phyloP scores from a whole-genome alignment of 2,797 vertebrate genomes.

The Rousettus madagascariensis region DNA sequence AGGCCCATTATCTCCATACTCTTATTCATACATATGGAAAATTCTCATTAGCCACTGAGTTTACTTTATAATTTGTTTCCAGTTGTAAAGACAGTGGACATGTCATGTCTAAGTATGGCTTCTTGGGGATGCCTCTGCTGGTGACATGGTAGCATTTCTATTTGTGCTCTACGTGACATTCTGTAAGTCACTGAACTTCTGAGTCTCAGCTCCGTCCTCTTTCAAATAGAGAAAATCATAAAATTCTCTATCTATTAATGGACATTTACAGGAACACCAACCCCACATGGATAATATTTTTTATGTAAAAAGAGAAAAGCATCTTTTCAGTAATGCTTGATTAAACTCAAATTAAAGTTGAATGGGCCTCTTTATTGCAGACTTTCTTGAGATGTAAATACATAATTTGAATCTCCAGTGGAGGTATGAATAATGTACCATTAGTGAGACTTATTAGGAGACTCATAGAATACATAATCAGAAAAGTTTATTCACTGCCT shows the following conservation, averaged over 20 bases:
- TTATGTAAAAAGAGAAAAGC: not conserved
- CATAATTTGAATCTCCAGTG: not conserved
- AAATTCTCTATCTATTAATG: not conserved
- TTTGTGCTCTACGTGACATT: not conserved
- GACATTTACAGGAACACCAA: not conserved
- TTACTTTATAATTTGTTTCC: too few relatives aligned
- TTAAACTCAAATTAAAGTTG: not conserved
- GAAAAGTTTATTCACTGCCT: not conserved
- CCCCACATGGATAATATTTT: not conserved
- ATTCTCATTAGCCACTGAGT: not conserved
- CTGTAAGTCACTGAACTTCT: not conserved
- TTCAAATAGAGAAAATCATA: not conserved
- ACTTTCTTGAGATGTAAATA: not conserved
- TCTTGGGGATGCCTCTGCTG: too few relatives aligned
- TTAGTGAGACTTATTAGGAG: not conserved
- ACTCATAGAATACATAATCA: not conserved
- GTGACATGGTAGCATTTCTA: not conserved
- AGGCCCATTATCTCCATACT: not conserved
- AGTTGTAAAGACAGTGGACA: too few relatives aligned
- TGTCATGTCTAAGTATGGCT: too few relatives aligned
- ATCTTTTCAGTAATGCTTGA: not conserved
- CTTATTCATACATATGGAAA: constrained; percentile 23
- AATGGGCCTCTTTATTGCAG: not conserved
- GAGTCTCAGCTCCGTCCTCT: not conserved
- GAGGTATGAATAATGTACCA: not conserved